Evolutionary conservation across 2,113 vertebrate species (phyloP).

Genomic region (Gavialis gangeticus): DNA sequence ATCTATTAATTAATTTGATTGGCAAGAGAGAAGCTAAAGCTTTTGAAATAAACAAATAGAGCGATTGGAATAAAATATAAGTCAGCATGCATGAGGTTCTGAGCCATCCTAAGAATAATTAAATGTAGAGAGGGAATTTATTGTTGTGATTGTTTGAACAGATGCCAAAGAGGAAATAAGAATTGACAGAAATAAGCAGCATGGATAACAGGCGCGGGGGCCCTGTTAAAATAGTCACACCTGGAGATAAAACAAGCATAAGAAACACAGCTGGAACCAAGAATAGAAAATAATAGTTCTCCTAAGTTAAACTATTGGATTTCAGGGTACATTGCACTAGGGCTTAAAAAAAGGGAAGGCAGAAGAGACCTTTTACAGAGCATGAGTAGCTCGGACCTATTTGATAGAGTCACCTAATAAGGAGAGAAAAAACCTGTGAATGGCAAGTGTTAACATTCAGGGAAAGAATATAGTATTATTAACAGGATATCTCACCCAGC

Average conservation of each 20-base stretch:
- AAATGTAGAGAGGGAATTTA: slow-evolving; percentile 19
- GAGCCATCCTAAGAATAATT: slow-evolving; percentile 26
- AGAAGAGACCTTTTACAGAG: neutral
- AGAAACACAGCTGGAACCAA: neutral
- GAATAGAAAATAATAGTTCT: slow-evolving; percentile 17
- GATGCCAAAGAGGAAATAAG: slow-evolving; percentile 32
- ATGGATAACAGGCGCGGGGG: slow-evolving; percentile 28
- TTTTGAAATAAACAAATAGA: neutral
- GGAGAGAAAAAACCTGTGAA: neutral
- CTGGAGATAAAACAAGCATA: slow-evolving; percentile 31
- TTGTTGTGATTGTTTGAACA: neutral
- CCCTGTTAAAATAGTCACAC: slow-evolving; percentile 48
- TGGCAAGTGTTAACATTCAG: slow-evolving; percentile 1
- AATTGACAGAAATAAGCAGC: slow-evolving; percentile 41
- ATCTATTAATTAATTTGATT: slow-evolving; percentile 43
- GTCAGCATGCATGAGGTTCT: slow-evolving; percentile 36
- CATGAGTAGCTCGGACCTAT: neutral
- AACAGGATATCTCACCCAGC: neutral
- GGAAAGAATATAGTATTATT: neutral
- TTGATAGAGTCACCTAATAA: neutral
- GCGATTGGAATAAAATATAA: slow-evolving; percentile 18
- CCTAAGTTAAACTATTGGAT: neutral
- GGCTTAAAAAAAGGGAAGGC: neutral
- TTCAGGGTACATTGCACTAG: slow-evolving; percentile 1
- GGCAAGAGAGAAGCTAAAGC: neutral